Percentiles rank a stretch among this genome's conserved stretches.
Conservation (phyloP, 1,140 invertebrate species). For the Teleogryllus occipitalis region DNA sequence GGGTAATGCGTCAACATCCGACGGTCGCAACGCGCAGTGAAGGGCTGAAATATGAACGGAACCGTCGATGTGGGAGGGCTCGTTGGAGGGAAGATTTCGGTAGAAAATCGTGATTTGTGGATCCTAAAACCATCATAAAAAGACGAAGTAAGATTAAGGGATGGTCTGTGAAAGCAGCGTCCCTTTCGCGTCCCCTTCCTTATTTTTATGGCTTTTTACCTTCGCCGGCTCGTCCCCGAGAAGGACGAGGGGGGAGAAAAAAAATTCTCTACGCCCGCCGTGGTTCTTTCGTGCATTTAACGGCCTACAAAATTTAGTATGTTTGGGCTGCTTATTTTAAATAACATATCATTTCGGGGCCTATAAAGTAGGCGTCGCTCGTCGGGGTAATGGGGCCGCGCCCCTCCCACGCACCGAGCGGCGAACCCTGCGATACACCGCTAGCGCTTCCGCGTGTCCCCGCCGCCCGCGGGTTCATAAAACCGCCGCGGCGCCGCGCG, state of each 20-base stretch:
- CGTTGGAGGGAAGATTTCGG: background rate
- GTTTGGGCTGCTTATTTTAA: background rate
- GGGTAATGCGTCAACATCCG: background rate
- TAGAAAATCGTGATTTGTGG: conserved; percentile 1
- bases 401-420: no score
- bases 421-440: no score
- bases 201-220: background rate
- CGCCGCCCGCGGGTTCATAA: no score
- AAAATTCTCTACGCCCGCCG: background rate
- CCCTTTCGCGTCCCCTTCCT: background rate
- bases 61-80: background rate
- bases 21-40: background rate
- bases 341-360: background rate
- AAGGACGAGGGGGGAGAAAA: background rate
- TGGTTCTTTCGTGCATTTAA: background rate
- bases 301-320: background rate
- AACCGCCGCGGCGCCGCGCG: no score
- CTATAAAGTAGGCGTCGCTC: no score
- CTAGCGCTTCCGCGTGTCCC: no score
- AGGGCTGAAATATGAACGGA: background rate
- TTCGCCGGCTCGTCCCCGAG: background rate
- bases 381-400: no score
- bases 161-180: background rate
- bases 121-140: conserved; percentile 5
- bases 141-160: conserved; percentile 1